Base-by-base conservation (phyloP, 1,140 invertebrate genomes). In the Aricia agestis region DNA sequence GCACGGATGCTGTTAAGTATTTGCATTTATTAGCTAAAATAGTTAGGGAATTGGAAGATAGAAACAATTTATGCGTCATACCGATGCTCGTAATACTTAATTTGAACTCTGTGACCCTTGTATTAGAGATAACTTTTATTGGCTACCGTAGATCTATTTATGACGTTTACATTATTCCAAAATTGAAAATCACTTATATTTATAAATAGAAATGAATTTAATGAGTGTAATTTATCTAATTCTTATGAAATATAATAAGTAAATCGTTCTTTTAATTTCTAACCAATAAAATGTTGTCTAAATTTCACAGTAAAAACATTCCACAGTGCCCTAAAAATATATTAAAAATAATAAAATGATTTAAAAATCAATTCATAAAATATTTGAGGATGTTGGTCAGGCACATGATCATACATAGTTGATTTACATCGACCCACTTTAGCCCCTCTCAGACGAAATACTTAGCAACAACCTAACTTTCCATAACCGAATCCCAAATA, bases 401-500 rank as follows among this genome's bases (percentile, higher is more conserved):
- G 45, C 9, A 52, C 45, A 52, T 15, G 45, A 52, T 52, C 45
- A 63, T 19, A 19, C 59, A 63, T 63, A 19, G 18, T 63, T 63
- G 59, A 63, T 63, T 63, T 63, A 63, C 19, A 9, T 25, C 10
- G 59, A 63, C 59, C 19, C 11, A 63, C 18, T 63, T 17, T 25
- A 63, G 17, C 11, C 59, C 59, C 19, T 63, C 59, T 6, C 59
- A 63, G 17, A 25, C 59, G 59, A 63, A 63, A 63, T 63, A 63
- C 59, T 63, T 63, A 63, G 59, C 59, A 63, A 63, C 59, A 63
- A 63, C 59, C 42, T 67, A 42, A 41, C 36, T 67, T 67, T 67
- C 65, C 65, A 42, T 66, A 63, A 63, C 59, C 18, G 17, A 69
- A 69, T 59, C 59, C 41, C 58, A 69, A 69, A 69, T 61, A 63